Conservation (phyloP, 2,113 vertebrate genomes). For the Campylomormyrus numenius region DNA sequence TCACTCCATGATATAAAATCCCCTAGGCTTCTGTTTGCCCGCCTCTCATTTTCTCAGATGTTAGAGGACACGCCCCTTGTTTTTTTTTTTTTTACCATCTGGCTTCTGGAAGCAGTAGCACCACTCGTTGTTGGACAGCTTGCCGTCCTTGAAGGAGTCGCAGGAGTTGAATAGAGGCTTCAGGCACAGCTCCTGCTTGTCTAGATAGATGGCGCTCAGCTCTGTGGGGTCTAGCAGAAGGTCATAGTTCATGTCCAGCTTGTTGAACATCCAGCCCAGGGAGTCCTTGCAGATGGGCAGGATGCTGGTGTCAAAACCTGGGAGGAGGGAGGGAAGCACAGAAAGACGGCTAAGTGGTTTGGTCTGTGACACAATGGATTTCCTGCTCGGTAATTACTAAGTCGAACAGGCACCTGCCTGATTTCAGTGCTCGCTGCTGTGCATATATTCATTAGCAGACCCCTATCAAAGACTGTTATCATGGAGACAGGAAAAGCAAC, state of each 20-base stretch:
- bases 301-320: conserved; percentile 92
- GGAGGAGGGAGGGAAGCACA: not conserved
- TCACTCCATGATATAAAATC: not conserved
- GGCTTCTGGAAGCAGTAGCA: conserved; percentile 83
- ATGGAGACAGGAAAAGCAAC: not conserved
- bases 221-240: conserved; percentile 89
- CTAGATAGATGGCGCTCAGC: conserved; percentile 89
- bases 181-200: conserved; percentile 91
- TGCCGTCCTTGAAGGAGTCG: conserved; percentile 73
- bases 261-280: conserved; percentile 98
- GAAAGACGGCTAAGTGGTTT: not conserved
- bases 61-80: not conserved
- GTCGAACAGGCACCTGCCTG: not conserved
- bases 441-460: not conserved
- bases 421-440: not conserved
- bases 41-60: not conserved
- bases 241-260: conserved; percentile 95
- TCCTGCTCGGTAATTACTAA: not conserved
- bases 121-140: conserved; percentile 79
- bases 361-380: not conserved
- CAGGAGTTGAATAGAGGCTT: conserved; percentile 77
- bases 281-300: conserved; percentile 96
- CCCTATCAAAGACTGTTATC: not conserved
- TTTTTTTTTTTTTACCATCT: conserved; percentile 56
- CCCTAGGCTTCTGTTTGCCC: not conserved